These are phyloP conservation scores for Hydropsyche betteni DNA, from an alignment of 2,888 invertebrate genomes.

Conservation along the genomic window DNA sequence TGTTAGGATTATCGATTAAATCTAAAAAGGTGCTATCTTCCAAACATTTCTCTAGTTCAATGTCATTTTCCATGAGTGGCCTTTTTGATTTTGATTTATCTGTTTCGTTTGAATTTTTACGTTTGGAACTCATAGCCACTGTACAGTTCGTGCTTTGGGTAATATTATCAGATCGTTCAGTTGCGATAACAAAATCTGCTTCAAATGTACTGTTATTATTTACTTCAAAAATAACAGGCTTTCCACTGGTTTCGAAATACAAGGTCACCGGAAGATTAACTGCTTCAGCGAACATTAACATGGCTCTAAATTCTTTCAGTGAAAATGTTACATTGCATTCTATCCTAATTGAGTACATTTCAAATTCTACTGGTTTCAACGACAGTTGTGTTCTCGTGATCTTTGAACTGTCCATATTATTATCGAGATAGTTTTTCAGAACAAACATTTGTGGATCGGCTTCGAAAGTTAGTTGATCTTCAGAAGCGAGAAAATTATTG, in stretches of 20 bases:
- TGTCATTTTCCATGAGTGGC: constrained; percentile 56
- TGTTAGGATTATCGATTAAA: constrained; percentile 57
- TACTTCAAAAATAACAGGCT: constrained; percentile 79
- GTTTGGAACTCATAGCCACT: constrained; percentile 54
- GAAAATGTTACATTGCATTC: constrained; percentile 84
- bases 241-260: constrained; percentile 81
- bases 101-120: constrained; percentile 48
- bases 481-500: constrained; percentile 79
- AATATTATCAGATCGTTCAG: constrained; percentile 69
- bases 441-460: constrained; percentile 70
- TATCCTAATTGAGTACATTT: constrained; percentile 69
- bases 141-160: constrained; percentile 59
- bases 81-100: constrained; percentile 43
- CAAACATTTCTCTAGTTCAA: constrained; percentile 59
- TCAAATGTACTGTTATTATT: constrained; percentile 79
- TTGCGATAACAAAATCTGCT: constrained; percentile 82
- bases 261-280: constrained; percentile 73
- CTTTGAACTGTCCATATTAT: constrained; percentile 70
- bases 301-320: constrained; percentile 83
- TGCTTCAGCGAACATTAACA: constrained; percentile 81
- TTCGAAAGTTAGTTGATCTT: constrained; percentile 84
- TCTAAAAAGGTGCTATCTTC: constrained; percentile 58
- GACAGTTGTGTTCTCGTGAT: constrained; percentile 81
- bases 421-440: constrained; percentile 82
- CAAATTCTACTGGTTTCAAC: constrained; percentile 78